Evolutionary conservation across 2,797 vertebrate genomes (phyloP), one percentile per base, ranked within the genome.

Genomic region (Hoplostethus mediterraneus): DNA sequence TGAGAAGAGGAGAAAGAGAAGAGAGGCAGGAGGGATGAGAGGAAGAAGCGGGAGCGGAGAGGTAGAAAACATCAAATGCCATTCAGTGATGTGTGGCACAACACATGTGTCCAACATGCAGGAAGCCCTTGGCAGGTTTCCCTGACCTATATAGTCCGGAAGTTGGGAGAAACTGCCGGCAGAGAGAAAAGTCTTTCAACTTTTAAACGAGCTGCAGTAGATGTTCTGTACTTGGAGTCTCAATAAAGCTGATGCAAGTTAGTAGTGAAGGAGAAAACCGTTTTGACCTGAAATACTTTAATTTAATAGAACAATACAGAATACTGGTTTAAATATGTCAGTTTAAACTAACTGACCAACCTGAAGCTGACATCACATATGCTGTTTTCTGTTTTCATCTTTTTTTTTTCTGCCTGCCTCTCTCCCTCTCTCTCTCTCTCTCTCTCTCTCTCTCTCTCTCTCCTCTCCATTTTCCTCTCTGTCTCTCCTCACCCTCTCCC

Each of bases 51-150:
- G 44, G 87, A 73, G 77, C 69, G 62, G 78, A 86, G 87, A 76
- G 83, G 83, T 88, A 79, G 66, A 89, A 90, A 89, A 89, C 87
- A 87, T 89, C 84, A 92, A 86, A 90, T 86, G 82, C 90, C 88
- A 87, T 84, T 73, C 76, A 77, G 78, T 75, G 78, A 86, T 82
- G 87, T 89, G 87, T 90, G 89, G 87, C 82, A 77, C 63, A 90
- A 92, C 90, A 90, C 86, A 48, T 92, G 90, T 85, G 89, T 80
- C 87, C 91, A 91, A 91, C 88, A 90, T 92, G 92, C 88, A 90
- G 87, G 80, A 82, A 71, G 71, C 79, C 73, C 83, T 89, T 88
- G 90, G 87, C 91, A 90, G 84, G 80, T 87, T 91, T 90, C 89
- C 89, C 90, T 88, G 90, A 91, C 87, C 89, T 90, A 77, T 90